A percentile compares a stretch with the other conserved stretches of the same genome.
Conservation (phyloP, 2,888 invertebrate genomes). For the Trypoxylon attenuatum region DNA sequence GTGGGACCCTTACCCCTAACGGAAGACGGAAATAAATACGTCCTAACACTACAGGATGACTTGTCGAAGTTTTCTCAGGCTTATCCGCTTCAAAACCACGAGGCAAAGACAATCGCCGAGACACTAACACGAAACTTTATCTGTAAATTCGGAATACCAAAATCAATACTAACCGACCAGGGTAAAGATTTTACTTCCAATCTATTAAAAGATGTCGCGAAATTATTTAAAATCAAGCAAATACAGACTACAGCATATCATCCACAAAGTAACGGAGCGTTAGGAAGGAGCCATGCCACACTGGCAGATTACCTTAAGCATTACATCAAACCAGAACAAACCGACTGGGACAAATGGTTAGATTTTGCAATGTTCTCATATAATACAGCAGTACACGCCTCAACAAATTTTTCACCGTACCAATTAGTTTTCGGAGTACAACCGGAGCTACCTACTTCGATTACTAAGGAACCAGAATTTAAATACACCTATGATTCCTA, state of each 20-base stretch:
- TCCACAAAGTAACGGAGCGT: slow-evolving; percentile 59
- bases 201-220: slow-evolving; percentile 55
- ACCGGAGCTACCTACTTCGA: slow-evolving; percentile 31
- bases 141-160: slow-evolving; percentile 55
- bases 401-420: slow-evolving; percentile 57
- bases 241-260: slow-evolving; percentile 59
- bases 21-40: no score
- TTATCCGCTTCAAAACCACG: slow-evolving; percentile 59
- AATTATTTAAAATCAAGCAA: slow-evolving; percentile 43
- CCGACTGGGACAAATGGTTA: slow-evolving; percentile 62
- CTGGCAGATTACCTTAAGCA: slow-evolving; percentile 60
- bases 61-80: slow-evolving; percentile 66
- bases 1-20: no score
- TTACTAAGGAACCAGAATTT: slow-evolving; percentile 10
- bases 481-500: slow-evolving; percentile 48
- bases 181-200: slow-evolving; percentile 55
- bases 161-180: slow-evolving; percentile 56
- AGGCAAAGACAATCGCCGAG: slow-evolving; percentile 61
- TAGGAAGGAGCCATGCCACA: slow-evolving; percentile 63
- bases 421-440: slow-evolving; percentile 56
- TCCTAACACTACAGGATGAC: slow-evolving; percentile 67
- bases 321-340: slow-evolving; percentile 54
- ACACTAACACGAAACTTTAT: slow-evolving; percentile 48
- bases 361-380: slow-evolving; percentile 36
- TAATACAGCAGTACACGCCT: slow-evolving; percentile 44